Evolutionary conservation across 2,888 invertebrate genomes (phyloP).

Genomic region (Perdita meconis): DNA sequence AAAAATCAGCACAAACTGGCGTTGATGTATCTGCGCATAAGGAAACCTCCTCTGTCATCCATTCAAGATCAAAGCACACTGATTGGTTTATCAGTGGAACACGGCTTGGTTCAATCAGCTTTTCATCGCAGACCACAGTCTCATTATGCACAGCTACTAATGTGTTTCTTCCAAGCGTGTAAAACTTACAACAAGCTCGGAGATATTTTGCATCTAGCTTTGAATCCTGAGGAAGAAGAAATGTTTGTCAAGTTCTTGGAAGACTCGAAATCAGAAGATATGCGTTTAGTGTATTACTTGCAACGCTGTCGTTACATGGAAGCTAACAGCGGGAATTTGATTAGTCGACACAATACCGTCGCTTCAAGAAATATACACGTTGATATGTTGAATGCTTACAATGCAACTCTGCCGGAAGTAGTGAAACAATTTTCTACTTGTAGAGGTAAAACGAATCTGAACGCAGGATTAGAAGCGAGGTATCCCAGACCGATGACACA

Average conservation of each 20-base stretch:
- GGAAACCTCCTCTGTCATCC: conserved; percentile 86
- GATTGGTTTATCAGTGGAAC: conserved; percentile 78
- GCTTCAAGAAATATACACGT: conserved; percentile 41
- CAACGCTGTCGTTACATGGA: conserved; percentile 85
- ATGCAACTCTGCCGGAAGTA: conserved; percentile 78
- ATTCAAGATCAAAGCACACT: conserved; percentile 84
- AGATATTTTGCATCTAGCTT: conserved; percentile 87
- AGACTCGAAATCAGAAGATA: conserved; percentile 87
- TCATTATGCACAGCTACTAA: conserved; percentile 77
- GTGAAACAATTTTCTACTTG: conserved; percentile 74
- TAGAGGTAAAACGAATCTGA: conserved; percentile 33
- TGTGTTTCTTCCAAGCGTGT: conserved; percentile 79
- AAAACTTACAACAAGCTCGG: conserved; percentile 76
- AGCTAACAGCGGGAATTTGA: conserved; percentile 66
- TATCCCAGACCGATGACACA: conserved; percentile 81
- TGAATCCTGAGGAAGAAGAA: conserved; percentile 88
- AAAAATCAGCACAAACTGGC: conserved; percentile 90
- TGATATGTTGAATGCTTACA: conserved; percentile 77
- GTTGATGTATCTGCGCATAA: conserved; percentile 88
- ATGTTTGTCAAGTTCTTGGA: conserved; percentile 88
- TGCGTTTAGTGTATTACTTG: conserved; percentile 90
- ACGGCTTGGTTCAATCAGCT: conserved; percentile 80
- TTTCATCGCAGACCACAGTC: conserved; percentile 79
- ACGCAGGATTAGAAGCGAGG: conserved; percentile 55
- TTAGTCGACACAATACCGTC: conserved; percentile 2